Conservation (phyloP, 2,113 vertebrate species). For the Myotis davidii region DNA sequence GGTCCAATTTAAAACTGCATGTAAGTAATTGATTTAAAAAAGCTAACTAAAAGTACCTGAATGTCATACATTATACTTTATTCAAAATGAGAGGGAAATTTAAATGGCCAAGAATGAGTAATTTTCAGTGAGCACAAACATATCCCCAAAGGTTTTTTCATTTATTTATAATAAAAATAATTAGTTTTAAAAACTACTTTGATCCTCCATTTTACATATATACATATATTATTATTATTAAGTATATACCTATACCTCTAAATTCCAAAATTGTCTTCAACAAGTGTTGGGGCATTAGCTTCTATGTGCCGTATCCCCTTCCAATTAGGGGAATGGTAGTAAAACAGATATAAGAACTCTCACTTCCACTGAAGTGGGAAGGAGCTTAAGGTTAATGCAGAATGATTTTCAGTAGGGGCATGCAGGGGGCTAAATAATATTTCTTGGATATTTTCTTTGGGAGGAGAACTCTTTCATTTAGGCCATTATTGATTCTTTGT, state of each 20-base stretch:
- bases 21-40: neutral
- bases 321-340: neutral
- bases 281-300: neutral
- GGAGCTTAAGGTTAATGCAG: neutral
- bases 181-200: no score
- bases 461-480: neutral
- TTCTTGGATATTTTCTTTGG: neutral
- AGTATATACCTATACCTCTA: neutral
- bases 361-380: constrained; percentile 19
- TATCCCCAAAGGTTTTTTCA: no score
- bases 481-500: neutral
- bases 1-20: neutral
- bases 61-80: neutral
- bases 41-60: neutral
- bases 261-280: constrained; percentile 14
- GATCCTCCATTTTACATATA: no score
- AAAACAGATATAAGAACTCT: neutral
- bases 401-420: neutral
- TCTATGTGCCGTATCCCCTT: neutral
- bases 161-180: no score
- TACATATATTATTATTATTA: neutral
- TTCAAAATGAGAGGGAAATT: neutral
- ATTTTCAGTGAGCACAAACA: no score
- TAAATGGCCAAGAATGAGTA: neutral
- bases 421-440: neutral